Base-by-base conservation (phyloP, 1,140 invertebrate genomes). In the Samia ricini region DNA sequence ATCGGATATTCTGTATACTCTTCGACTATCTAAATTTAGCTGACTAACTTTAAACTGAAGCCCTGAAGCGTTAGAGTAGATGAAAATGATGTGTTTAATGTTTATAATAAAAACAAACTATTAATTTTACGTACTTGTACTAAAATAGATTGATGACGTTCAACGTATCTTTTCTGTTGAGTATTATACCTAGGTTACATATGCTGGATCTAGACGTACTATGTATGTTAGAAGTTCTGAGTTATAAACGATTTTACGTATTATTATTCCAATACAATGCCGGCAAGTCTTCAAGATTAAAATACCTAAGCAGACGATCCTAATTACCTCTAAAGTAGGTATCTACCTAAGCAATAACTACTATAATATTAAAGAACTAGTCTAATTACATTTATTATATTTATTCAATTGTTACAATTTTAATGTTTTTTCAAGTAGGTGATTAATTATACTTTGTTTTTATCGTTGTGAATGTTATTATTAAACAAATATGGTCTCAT, bases 21-120 rank as follows among this genome's bases (percentile, higher is more conserved):
- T 64, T 56, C 63, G 51, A 48, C 22, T 29, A 63, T 66, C 63
- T 72, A 69, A 69, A 66, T 60, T 69, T 66, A 69, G 60, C 63
- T 52, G 29, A 26, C 60, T 59, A 55, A 54, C 56, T 21, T 68
- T 60, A 51, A 60, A 49, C 62, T 61, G 62, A 68, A 64, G 62
- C 66, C 66, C 54, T 68, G 62, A 55, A 36, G 5, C 49, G 54
- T 24, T 50, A 4, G 52, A 60, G 18, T 29, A 20, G 26, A 63
- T 36, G 66, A 60, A 60, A 50, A 60, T 50, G 49, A 63, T 63
- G 22, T 63, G 22, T 49, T 42, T 62, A 26, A 55, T 63, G 57
- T 67, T 67, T 67, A 60, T 63, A 58, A 68, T 58, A 22, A 59
- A 50, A 59, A 50, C 5, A 29, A 33, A 29, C 29, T 57, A 57